Base-by-base conservation (phyloP, 2,888 invertebrate species). In the Hemaris fuciformis region DNA sequence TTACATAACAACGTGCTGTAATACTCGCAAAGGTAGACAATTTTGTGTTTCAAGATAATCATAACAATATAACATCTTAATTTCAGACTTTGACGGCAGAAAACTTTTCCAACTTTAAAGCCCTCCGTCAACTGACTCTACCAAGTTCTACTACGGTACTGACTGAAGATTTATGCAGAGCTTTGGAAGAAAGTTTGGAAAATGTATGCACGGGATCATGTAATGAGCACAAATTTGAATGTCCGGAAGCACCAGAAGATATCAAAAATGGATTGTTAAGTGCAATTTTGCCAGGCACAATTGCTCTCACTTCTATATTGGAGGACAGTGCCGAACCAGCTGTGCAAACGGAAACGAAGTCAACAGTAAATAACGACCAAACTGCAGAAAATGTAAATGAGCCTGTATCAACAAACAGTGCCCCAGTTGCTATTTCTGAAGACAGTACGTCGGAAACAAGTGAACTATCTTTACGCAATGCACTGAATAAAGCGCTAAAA, bases 21-120 rank as follows among this genome's bases (percentile, higher is more conserved):
- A 38, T 38, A n/a, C n/a, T 13, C n/a, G n/a, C n/a, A n/a, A n/a
- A n/a, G n/a, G n/a, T n/a, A n/a, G n/a, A n/a, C n/a, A n/a, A n/a
- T n/a, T n/a, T n/a, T n/a, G n/a, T n/a, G 2, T 38, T n/a, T 38
- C n/a, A 4, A n/a, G 13, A 38, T 5, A 13, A 13, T 4, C n/a
- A n/a, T n/a, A 20, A 15, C 23, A 64, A 66, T 10, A 45, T 53
- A 43, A 56, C 61, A 13, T 58, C 13, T 25, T 53, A 56, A 66
- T 89, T 91, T 70, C 85, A 93, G 93, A 67, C 67, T 15, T 67
- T 92, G 48, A 80, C 79, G 46, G 68, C 84, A 8, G 86, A 88
- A 38, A 75, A 69, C 1, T 89, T 93, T 66, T 75, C 81, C 1
- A 84, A 80, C 60, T 87, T 92, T 59, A 80, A 78, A 71, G 75